These are phyloP conservation scores for Pangasius krempfi DNA, from an alignment of 2,797 vertebrate genomes.

Conservation along the genomic window DNA sequence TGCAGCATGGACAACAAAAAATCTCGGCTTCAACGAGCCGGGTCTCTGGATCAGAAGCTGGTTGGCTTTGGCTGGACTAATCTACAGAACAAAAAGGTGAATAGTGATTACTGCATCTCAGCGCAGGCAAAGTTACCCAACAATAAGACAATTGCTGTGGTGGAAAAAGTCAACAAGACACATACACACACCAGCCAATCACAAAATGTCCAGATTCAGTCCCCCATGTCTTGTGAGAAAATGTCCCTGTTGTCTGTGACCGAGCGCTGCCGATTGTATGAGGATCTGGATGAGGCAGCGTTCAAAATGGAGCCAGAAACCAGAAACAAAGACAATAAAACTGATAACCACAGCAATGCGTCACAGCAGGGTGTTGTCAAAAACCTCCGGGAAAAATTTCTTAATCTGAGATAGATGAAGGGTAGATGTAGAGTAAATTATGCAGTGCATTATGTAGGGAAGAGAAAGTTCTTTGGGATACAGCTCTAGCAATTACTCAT, in stretches of 20 bases:
- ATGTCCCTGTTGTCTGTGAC: constrained; percentile 78
- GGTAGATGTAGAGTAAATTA: neutral
- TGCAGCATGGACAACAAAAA: neutral
- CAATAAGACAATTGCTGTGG: constrained; percentile 71
- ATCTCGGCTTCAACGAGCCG: constrained; percentile 58
- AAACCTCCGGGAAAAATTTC: constrained; percentile 21
- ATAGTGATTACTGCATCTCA: constrained; percentile 65
- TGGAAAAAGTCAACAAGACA: constrained; percentile 72
- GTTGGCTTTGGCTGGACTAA: constrained; percentile 35
- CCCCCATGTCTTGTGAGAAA: constrained; percentile 81
- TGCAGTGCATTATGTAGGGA: neutral
- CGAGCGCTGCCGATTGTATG: constrained; percentile 81
- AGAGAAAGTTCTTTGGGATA: neutral
- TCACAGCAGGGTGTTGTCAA: constrained; percentile 16
- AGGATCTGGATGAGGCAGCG: constrained; percentile 75
- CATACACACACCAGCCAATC: neutral
- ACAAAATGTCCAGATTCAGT: constrained; percentile 77
- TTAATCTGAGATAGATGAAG: neutral
- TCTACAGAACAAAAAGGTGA: constrained; percentile 43
- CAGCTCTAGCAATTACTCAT: neutral
- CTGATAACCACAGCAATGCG: neutral
- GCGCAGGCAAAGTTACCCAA: constrained; percentile 69
- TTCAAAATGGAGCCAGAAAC: neutral
- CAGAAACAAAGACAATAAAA: neutral
- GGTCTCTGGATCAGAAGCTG: constrained; percentile 60